phyloP scores from a whole-genome alignment of 2,113 vertebrate species.

The Bufo gargarizans region DNA sequence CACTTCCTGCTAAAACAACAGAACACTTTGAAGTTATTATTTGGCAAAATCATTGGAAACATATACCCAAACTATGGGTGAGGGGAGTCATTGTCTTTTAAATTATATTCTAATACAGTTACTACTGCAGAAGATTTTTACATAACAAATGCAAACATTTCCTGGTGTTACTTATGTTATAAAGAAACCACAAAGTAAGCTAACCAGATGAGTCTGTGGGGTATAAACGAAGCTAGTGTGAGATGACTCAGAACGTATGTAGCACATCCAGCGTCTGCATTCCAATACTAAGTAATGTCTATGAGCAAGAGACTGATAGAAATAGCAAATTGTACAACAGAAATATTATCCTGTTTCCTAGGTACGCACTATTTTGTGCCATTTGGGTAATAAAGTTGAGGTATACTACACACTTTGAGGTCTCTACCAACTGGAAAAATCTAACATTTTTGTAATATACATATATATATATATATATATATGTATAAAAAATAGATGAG shows the following conservation, averaged over 20 bases:
- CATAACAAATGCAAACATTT: background rate
- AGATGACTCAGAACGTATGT: background rate
- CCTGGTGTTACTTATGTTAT: background rate
- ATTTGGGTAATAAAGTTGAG: background rate
- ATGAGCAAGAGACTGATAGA: background rate
- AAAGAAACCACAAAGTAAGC: background rate
- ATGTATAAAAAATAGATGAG: no score
- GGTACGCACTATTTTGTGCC: background rate
- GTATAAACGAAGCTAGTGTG: background rate
- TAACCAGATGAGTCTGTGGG: background rate
- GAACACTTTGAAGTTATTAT: slow-evolving; percentile 34
- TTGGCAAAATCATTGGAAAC: slow-evolving; percentile 24
- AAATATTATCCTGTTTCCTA: background rate
- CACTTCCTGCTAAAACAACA: background rate
- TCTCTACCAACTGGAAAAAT: background rate
- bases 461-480: no score
- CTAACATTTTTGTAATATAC: no score
- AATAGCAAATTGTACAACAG: background rate
- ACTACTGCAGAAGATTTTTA: background rate
- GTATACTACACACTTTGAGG: background rate
- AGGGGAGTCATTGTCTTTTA: background rate
- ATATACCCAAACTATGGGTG: background rate
- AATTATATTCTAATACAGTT: background rate
- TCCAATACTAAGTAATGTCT: slow-evolving; percentile 18
- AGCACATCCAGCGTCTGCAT: slow-evolving; percentile 25